These are phyloP conservation scores for Cotesia glomerata DNA, from an alignment of 1,140 invertebrate species.

Conservation along the genomic window DNA sequence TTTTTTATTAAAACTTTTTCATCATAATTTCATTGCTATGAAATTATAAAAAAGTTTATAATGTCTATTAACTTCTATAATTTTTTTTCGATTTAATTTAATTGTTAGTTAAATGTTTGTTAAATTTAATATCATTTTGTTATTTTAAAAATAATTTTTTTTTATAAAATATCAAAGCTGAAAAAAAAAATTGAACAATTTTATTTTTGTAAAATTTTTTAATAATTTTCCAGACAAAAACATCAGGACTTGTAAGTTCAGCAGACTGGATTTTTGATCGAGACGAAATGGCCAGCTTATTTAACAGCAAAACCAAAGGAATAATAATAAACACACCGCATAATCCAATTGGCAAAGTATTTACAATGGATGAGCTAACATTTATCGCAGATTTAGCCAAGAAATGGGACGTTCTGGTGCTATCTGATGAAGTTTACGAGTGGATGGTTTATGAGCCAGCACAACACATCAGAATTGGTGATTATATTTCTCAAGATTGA, in stretches of 20 bases:
- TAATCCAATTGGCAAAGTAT: slow-evolving; percentile 95
- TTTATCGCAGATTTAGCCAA: slow-evolving; percentile 87
- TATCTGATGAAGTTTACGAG: slow-evolving; percentile 98
- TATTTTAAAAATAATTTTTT: no score
- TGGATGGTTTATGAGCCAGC: slow-evolving; percentile 91
- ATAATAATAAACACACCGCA: slow-evolving; percentile 96
- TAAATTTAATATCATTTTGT: no score
- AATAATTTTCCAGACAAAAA: slow-evolving; percentile 53
- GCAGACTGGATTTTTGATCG: slow-evolving; percentile 90
- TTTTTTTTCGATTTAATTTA: no score
- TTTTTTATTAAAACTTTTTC: no score
- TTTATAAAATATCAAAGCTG: no score
- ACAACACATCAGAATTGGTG: slow-evolving; percentile 90
- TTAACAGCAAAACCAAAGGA: slow-evolving; percentile 91
- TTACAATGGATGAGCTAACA: slow-evolving; percentile 73
- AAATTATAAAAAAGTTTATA: no score
- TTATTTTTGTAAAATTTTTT: background rate
- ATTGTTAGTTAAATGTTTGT: no score
- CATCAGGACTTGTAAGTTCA: slow-evolving; percentile 66
- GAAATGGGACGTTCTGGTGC: slow-evolving; percentile 89
- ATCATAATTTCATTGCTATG: no score
- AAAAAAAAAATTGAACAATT: no score
- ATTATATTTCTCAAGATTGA: slow-evolving; percentile 34
- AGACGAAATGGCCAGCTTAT: slow-evolving; percentile 81
- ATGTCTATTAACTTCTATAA: no score